phyloP scores from a whole-genome alignment of 2,888 invertebrate species.

The Anaspis maculata region DNA sequence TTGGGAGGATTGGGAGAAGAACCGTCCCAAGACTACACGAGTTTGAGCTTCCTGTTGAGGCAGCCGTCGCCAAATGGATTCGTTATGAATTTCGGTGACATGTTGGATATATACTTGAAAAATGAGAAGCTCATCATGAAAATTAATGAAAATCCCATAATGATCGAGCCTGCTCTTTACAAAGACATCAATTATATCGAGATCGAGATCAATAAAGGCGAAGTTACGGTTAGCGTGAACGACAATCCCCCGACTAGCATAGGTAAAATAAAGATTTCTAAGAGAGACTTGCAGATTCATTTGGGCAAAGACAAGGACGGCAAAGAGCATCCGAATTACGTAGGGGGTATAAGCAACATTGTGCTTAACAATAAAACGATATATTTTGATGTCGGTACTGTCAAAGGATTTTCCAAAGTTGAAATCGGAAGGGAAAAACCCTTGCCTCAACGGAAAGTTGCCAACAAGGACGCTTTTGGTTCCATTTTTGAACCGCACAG shows the following conservation, averaged over 20 bases:
- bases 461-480: conserved; percentile 2
- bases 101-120: conserved; percentile 15
- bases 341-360: conserved; percentile 76
- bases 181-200: conserved; percentile 17
- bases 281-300: conserved; percentile 3
- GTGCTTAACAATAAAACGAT: conserved; percentile 63
- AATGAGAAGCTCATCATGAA: conserved; percentile 9
- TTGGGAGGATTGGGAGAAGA: conserved; percentile 51
- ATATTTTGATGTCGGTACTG: conserved; percentile 50
- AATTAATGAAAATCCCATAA: conserved; percentile 3
- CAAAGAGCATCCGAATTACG: conserved; percentile 37
- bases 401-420: conserved; percentile 56
- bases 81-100: conserved; percentile 20
- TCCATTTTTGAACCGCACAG: conserved; percentile 8
- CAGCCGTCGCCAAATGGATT: conserved; percentile 18
- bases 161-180: no score
- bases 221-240: conserved; percentile 8
- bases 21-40: no score
- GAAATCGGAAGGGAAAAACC: conserved; percentile 51
- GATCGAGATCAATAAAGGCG: conserved; percentile 4
- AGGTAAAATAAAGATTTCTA: no score
- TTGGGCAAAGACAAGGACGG: conserved; percentile 10
- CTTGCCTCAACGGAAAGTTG: conserved; percentile 30
- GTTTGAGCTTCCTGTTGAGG: conserved; percentile 21
- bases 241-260: no score